Percentiles rank a stretch among this genome's conserved stretches.
Evolutionary conservation across 2,888 invertebrate genomes (phyloP).

Genomic region (Magallana nippona): DNA sequence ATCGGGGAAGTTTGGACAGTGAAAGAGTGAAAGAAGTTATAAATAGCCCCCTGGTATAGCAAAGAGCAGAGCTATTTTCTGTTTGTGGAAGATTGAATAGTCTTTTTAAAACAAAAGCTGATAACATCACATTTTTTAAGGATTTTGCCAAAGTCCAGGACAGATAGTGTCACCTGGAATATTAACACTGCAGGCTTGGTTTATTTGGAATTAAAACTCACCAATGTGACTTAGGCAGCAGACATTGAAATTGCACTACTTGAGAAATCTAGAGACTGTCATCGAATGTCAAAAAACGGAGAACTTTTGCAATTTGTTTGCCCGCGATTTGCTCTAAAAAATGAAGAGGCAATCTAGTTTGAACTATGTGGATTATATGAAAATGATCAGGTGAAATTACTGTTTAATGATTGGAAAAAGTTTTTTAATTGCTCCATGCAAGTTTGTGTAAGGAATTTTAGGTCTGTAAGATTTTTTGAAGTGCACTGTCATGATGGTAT

Average conservation of each 20-base stretch:
- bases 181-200: not conserved
- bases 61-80: not conserved
- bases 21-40: not conserved
- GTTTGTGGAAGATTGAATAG: slow-evolving; percentile 5
- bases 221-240: not conserved
- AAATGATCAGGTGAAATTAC: slow-evolving; percentile 2
- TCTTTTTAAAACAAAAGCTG: slow-evolving; percentile 17
- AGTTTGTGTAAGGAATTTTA: no score
- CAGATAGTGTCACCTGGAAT: not conserved
- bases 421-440: not conserved
- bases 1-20: slow-evolving; percentile 2
- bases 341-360: slow-evolving; percentile 26
- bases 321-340: not conserved
- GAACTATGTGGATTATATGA: slow-evolving; percentile 29
- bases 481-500: no score
- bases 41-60: not conserved
- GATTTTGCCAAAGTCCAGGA: slow-evolving; percentile 11
- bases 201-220: no score
- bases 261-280: not conserved
- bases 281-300: not conserved
- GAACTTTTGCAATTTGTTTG: not conserved
- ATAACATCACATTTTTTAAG: slow-evolving; percentile 23
- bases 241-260: not conserved
- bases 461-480: no score
- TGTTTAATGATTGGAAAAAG: not conserved